phyloP scores from a whole-genome alignment of 2,888 invertebrate species.

The Scaptomyza parva region DNA sequence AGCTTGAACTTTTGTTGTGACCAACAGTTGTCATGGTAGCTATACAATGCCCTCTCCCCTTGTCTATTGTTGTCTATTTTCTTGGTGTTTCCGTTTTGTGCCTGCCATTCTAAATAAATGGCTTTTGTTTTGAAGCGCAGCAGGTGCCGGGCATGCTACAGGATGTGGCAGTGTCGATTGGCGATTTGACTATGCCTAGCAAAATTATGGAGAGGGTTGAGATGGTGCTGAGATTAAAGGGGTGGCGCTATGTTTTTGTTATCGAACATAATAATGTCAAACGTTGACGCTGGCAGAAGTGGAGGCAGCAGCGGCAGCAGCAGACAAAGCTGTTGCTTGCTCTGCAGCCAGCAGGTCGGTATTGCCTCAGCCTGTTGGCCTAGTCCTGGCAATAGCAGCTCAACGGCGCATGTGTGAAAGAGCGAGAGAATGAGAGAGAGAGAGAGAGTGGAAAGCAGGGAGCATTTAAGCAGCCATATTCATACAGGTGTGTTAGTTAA shows the following conservation, averaged over 20 bases:
- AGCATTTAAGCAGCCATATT: constrained; percentile 37
- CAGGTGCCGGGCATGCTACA: constrained; percentile 74
- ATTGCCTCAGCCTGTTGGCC: constrained; percentile 60
- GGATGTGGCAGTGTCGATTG: constrained; percentile 55
- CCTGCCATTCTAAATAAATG: constrained; percentile 74
- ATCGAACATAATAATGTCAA: constrained; percentile 33
- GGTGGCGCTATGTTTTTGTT: constrained; percentile 19
- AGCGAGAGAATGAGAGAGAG: constrained; percentile 17
- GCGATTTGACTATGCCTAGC: constrained; percentile 10
- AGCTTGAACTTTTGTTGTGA: constrained; percentile 52
- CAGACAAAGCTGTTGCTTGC: constrained; percentile 55
- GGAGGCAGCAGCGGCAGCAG: constrained; percentile 18
- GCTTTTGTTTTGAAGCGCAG: constrained; percentile 64
- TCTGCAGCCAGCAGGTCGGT: constrained; percentile 35
- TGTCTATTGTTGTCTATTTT: constrained; percentile 57
- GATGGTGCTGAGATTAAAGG: not conserved
- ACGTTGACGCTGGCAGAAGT: constrained; percentile 28
- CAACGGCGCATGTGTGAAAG: constrained; percentile 38
- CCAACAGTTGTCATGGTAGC: constrained; percentile 61
- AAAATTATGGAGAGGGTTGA: not conserved
- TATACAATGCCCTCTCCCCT: constrained; percentile 5
- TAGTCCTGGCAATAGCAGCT: constrained; percentile 62
- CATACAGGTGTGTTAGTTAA: constrained; percentile 66
- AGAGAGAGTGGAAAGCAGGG: constrained; percentile 8
- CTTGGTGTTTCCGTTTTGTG: constrained; percentile 70